These are phyloP conservation scores for Trinorchestia longiramus DNA, from an alignment of 1,140 invertebrate genomes.

Conservation along the genomic window DNA sequence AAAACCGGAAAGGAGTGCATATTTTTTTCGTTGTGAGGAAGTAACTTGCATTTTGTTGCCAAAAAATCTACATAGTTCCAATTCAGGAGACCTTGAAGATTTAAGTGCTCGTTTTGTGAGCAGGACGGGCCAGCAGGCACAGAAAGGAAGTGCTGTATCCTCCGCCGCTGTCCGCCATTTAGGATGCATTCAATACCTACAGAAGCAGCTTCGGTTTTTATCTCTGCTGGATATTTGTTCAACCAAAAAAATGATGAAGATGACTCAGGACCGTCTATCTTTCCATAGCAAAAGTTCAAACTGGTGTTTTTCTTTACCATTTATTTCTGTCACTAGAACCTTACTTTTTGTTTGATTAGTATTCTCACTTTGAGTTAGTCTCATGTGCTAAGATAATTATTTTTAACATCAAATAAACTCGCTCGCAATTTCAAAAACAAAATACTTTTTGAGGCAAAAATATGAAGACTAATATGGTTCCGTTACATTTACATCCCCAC, in stretches of 20 bases:
- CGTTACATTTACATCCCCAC: neutral
- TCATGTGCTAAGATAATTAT: neutral
- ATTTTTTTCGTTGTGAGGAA: constrained; percentile 20
- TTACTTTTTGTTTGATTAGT: neutral
- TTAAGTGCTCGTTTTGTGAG: neutral
- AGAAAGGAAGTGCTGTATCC: neutral
- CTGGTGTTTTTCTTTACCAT: neutral
- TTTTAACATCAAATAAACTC: neutral
- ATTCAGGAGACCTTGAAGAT: constrained; percentile 46
- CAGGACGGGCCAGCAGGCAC: neutral
- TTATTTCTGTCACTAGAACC: neutral
- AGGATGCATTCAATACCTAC: neutral
- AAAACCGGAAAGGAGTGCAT: constrained; percentile 45
- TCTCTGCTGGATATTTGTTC: neutral
- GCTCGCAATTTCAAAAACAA: neutral
- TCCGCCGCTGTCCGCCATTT: neutral
- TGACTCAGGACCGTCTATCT: neutral
- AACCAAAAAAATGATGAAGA: neutral
- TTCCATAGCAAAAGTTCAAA: neutral
- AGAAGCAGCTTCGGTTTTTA: neutral
- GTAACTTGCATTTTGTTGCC: constrained; percentile 12
- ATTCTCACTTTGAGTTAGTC: neutral
- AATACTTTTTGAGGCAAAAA: neutral
- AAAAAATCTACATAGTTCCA: constrained; percentile 23
- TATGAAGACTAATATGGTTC: neutral